Evolutionary conservation across 2,113 vertebrate species (phyloP).

Genomic region (Heloderma charlesbogerti): DNA sequence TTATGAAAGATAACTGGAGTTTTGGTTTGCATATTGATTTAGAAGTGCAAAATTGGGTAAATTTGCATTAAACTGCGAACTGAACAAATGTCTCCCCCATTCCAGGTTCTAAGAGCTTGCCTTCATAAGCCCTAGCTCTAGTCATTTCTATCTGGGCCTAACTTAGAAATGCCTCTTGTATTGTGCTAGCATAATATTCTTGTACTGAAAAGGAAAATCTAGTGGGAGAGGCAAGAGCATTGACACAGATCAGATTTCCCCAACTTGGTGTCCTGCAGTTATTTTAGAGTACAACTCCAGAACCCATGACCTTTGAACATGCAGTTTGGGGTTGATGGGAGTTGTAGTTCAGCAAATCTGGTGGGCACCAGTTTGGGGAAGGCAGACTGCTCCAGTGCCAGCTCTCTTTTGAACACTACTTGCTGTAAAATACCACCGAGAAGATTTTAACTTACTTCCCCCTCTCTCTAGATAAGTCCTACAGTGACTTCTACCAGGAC

Average conservation of each 20-base stretch:
- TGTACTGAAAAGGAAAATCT: not conserved
- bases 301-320: no score
- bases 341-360: not conserved
- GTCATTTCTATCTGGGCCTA: not conserved
- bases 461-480: slow-evolving; percentile 59
- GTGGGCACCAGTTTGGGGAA: not conserved
- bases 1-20: no score
- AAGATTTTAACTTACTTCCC: not conserved
- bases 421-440: no score
- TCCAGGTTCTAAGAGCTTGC: no score
- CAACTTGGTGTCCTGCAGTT: not conserved
- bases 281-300: no score
- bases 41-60: no score
- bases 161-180: not conserved
- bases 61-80: no score
- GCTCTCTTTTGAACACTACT: not conserved
- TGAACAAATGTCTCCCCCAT: no score
- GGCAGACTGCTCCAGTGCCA: not conserved
- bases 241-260: not conserved
- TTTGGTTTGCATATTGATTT: no score
- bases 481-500: slow-evolving; percentile 58
- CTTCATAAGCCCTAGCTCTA: not conserved
- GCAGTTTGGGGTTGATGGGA: no score
- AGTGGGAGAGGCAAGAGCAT: not conserved
- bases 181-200: not conserved